Evolutionary conservation across 2,113 vertebrate species (phyloP), one percentile per base, ranked within the genome.

Genomic region (Poicephalus meyeri): DNA sequence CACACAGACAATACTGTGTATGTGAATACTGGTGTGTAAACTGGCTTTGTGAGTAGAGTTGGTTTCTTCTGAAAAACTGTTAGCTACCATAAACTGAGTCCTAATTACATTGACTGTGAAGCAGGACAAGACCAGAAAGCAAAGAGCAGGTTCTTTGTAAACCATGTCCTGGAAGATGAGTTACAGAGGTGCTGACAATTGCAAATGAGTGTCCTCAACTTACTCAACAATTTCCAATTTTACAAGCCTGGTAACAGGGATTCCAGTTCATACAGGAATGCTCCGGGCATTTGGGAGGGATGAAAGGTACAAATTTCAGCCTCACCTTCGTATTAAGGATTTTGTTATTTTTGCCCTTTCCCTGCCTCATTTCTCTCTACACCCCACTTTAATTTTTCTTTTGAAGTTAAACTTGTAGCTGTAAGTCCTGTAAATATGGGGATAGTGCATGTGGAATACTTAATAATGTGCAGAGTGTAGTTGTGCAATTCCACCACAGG

Each of bases 401-500:
- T 71, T 61, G 42, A 41, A 73, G 33, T 49, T 10, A 42, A 79
- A 53, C 26, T 46, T 65, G 28, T 24, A 65, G 28, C 28, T 66
- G 11, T 41, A 72, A 72, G 25, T 61, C 33, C 31, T 55, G 26
- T 47, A 68, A 68, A 33, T 35, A 17, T 25, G 31, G 23, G 10
- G 28, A 42, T 20, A 42, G 16, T 49, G 41, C 31, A 7, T 37
- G 15, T 46, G 23, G 33, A 71, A 49, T 13, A 24, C 29, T 20
- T 11, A 31, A n/a, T 50, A 70, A 60, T 3, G 15, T 28, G 61
- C 24, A 21, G 26, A n/a, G 9, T 3, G 10, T 5, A 44, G 29
- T 13, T 61, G 24, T 37, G 74, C 1, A 5, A 13, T 23, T 72
- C 10, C 33, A 20, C 18, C 4, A 2, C 0, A 3, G 10, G 9